These are phyloP conservation scores for Molanna angustata DNA, from an alignment of 2,888 invertebrate genomes.

Conservation along the genomic window DNA sequence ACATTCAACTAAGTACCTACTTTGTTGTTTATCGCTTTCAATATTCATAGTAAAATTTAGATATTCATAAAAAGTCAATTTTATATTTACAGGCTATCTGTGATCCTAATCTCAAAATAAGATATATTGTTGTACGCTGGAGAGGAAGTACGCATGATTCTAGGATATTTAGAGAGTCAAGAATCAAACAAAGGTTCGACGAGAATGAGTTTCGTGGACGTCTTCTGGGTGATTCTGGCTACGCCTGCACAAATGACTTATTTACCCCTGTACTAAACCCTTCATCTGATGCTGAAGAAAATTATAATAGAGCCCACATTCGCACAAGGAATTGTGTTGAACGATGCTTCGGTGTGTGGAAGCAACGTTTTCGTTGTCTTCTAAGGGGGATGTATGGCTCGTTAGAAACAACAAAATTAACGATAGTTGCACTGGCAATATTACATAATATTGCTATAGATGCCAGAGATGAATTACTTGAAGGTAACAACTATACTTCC, in stretches of 20 bases:
- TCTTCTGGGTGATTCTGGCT: slow-evolving; percentile 26
- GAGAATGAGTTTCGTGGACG: slow-evolving; percentile 14
- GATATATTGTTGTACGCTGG: slow-evolving; percentile 33
- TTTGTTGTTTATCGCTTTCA: too few relatives aligned
- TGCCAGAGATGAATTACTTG: slow-evolving; percentile 1
- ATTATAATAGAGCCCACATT: slow-evolving; percentile 29
- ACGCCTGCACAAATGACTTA: slow-evolving; percentile 20
- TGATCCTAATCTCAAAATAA: slow-evolving; percentile 31
- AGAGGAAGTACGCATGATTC: slow-evolving; percentile 33
- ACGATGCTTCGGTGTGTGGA: slow-evolving; percentile 31
- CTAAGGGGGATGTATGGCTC: slow-evolving; percentile 20
- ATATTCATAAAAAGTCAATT: too few relatives aligned
- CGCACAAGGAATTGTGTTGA: slow-evolving; percentile 26
- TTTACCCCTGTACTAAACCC: slow-evolving; percentile 23
- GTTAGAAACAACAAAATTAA: slow-evolving; percentile 9
- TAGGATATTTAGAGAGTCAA: slow-evolving; percentile 26
- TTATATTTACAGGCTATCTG: slow-evolving; percentile 21
- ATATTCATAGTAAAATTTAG: too few relatives aligned
- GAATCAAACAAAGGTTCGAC: slow-evolving; percentile 23
- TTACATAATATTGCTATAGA: slow-evolving; percentile 25
- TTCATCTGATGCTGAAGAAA: slow-evolving; percentile 12
- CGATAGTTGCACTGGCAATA: slow-evolving; percentile 24
- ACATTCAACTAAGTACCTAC: slow-evolving; percentile 6
- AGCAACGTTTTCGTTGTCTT: slow-evolving; percentile 28
- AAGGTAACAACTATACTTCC: slow-evolving; percentile 9